Evolutionary conservation across 1,140 invertebrate genomes (phyloP).

Genomic region (Parasteatoda tepidariorum): DNA sequence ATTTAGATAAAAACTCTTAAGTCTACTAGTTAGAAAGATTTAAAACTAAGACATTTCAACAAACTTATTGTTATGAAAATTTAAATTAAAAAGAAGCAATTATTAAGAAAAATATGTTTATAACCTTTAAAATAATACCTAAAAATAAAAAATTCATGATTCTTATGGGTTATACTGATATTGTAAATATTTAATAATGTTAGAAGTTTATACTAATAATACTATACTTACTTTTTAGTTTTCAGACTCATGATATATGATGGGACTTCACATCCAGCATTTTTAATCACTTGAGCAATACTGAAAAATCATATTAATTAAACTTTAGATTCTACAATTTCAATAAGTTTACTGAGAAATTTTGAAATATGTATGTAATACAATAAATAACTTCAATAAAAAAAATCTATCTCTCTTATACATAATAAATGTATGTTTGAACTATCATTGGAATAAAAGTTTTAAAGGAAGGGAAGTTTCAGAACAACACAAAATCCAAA

Average conservation of each 20-base stretch:
- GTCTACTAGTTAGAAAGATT: too few species aligned
- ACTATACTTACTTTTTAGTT: conserved; percentile 64
- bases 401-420: neutral
- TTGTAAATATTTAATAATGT: too few species aligned
- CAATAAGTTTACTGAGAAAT: neutral
- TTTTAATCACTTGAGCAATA: conserved; percentile 85
- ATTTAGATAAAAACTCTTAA: neutral
- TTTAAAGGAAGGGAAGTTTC: too few species aligned
- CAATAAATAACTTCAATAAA: neutral
- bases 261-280: conserved; percentile 90
- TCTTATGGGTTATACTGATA: too few species aligned
- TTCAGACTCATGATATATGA: conserved; percentile 88
- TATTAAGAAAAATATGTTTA: too few species aligned
- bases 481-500: too few species aligned
- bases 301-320: conserved; percentile 36
- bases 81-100: too few species aligned
- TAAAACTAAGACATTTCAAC: neutral
- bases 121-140: too few species aligned
- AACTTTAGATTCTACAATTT: neutral
- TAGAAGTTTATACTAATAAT: too few species aligned
- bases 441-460: too few species aligned
- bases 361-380: neutral
- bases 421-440: too few species aligned
- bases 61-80: neutral
- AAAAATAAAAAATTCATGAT: too few species aligned